Conservation (phyloP, 1,140 invertebrate species). For the Globodera ellingtonae region DNA sequence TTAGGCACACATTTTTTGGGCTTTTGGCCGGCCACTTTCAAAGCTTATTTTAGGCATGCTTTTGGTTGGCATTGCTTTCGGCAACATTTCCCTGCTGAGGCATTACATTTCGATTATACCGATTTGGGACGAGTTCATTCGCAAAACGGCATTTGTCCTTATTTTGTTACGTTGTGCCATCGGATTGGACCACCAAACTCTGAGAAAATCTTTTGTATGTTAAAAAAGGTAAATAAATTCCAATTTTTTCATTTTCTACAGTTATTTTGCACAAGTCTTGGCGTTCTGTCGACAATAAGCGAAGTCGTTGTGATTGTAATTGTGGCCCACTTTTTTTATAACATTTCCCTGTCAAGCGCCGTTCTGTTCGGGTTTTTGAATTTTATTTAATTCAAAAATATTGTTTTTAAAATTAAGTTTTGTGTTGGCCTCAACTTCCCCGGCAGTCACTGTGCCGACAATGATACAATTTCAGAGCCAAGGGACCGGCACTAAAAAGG, state of each 20-base stretch:
- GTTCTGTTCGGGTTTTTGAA: slow-evolving; percentile 40
- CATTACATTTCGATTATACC: slow-evolving; percentile 62
- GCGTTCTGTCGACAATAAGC: slow-evolving; percentile 66
- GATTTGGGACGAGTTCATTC: slow-evolving; percentile 66
- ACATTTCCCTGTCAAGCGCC: slow-evolving; percentile 75
- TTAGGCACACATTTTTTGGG: slow-evolving; percentile 32
- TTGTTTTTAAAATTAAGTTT: slow-evolving; percentile 65
- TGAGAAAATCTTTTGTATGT: slow-evolving; percentile 76
- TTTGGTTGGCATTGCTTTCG: slow-evolving; percentile 77
- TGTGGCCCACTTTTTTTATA: slow-evolving; percentile 76
- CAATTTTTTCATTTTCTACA: slow-evolving; percentile 78
- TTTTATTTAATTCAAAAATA: background rate
- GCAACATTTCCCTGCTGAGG: slow-evolving; percentile 74
- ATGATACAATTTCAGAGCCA: slow-evolving; percentile 80
- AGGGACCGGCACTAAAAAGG: slow-evolving; percentile 87
- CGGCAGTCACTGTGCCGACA: slow-evolving; percentile 91
- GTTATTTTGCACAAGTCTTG: slow-evolving; percentile 39
- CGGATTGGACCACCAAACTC: slow-evolving; percentile 81
- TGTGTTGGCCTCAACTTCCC: slow-evolving; percentile 86
- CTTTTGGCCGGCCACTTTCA: background rate
- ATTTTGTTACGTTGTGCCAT: slow-evolving; percentile 89
- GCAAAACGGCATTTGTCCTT: slow-evolving; percentile 68
- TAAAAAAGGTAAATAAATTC: slow-evolving; percentile 71
- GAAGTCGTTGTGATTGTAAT: slow-evolving; percentile 77
- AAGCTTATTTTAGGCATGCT: slow-evolving; percentile 78